Conservation (phyloP, 2,113 vertebrate genomes). For the Percina caprodes region DNA sequence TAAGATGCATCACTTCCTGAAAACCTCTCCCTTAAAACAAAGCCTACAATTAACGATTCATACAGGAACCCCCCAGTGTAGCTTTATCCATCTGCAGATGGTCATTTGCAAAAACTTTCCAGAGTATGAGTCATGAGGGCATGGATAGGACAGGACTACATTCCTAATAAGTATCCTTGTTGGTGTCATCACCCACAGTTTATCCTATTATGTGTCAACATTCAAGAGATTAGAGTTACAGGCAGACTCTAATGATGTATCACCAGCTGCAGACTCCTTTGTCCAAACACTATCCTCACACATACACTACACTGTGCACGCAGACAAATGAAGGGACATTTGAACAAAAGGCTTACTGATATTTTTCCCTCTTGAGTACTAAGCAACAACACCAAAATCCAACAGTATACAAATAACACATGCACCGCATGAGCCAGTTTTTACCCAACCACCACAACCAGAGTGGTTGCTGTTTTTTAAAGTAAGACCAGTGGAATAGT, state of each 20-base stretch:
- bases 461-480: neutral
- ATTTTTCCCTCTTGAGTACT: neutral
- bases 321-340: neutral
- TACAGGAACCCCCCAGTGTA: conserved; percentile 40
- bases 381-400: neutral
- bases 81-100: conserved; percentile 47
- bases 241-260: neutral
- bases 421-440: neutral
- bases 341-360: neutral
- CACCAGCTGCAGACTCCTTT: neutral
- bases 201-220: conserved; percentile 31
- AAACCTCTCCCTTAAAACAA: conserved; percentile 25
- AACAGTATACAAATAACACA: neutral
- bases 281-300: neutral
- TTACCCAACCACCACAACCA: neutral
- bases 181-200: conserved; percentile 27
- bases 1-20: conserved; percentile 37
- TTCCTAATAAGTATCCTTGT: conserved; percentile 41
- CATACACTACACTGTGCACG: neutral
- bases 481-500: neutral
- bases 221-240: conserved; percentile 36
- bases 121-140: conserved; percentile 43
- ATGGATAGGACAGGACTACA: neutral
- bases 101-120: conserved; percentile 23
- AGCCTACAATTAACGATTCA: conserved; percentile 21